Evolutionary conservation across 2,113 vertebrate genomes (phyloP).

Genomic region (Spilogale gracilis): DNA sequence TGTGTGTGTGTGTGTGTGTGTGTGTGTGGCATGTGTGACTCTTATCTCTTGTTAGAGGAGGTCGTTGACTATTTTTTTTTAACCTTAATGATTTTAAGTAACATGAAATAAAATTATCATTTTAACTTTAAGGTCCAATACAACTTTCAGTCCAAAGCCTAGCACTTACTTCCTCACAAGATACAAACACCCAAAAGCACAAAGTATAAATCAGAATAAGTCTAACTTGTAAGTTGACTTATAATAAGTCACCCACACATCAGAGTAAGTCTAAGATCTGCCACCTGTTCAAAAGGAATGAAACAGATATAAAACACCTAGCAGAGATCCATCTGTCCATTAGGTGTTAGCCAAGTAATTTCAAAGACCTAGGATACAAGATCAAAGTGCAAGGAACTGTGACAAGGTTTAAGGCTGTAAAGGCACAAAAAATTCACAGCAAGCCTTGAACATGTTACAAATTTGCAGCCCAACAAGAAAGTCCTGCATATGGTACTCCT

Average conservation of each 20-base stretch:
- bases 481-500: background rate
- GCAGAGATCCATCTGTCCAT: background rate
- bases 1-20: too few relatives aligned
- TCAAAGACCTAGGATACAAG: background rate
- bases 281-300: background rate
- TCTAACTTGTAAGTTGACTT: background rate
- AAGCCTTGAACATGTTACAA: background rate
- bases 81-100: background rate
- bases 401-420: background rate
- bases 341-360: background rate
- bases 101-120: background rate
- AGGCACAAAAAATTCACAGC: background rate
- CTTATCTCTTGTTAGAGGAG: background rate
- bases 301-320: background rate
- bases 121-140: background rate
- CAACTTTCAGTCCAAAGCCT: background rate
- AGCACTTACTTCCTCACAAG: background rate
- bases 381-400: background rate
- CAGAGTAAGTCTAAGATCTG: background rate
- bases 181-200: background rate
- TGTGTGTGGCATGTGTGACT: background rate
- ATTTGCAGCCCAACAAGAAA: background rate
- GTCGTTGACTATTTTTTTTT: background rate
- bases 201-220: background rate
- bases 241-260: background rate